phyloP scores from a whole-genome alignment of 2,888 invertebrate species.

The Eledone cirrhosa region DNA sequence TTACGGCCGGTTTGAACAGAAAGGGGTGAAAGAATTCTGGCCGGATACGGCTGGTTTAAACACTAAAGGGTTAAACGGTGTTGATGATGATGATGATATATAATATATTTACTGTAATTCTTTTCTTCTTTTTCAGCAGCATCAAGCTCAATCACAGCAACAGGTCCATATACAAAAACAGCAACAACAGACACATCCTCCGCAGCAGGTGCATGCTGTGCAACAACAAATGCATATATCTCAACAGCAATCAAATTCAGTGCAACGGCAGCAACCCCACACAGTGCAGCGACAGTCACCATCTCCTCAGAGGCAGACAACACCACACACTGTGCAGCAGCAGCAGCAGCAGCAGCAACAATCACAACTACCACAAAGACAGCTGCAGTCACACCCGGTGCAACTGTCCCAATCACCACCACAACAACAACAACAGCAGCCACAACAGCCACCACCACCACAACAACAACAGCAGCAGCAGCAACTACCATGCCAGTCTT shows the following conservation, averaged over 20 bases:
- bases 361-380: conserved; percentile 24
- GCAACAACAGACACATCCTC: too few species aligned
- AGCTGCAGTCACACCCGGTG: conserved; percentile 24
- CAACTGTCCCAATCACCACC: neutral
- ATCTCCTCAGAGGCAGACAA: neutral
- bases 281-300: neutral
- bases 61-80: too few species aligned
- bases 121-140: too few species aligned
- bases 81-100: too few species aligned
- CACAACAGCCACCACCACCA: neutral
- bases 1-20: too few species aligned
- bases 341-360: neutral
- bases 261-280: neutral
- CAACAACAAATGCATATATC: too few species aligned
- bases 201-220: neutral
- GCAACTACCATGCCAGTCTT: conserved; percentile 13
- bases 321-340: neutral
- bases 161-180: too few species aligned
- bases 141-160: too few species aligned
- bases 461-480: neutral
- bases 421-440: neutral
- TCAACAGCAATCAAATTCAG: neutral
- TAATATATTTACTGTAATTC: too few species aligned
- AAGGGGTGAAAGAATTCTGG: too few species aligned
- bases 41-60: too few species aligned